These are phyloP conservation scores for Steinernema khuongi DNA, from an alignment of 1,140 invertebrate species.

Conservation along the genomic window DNA sequence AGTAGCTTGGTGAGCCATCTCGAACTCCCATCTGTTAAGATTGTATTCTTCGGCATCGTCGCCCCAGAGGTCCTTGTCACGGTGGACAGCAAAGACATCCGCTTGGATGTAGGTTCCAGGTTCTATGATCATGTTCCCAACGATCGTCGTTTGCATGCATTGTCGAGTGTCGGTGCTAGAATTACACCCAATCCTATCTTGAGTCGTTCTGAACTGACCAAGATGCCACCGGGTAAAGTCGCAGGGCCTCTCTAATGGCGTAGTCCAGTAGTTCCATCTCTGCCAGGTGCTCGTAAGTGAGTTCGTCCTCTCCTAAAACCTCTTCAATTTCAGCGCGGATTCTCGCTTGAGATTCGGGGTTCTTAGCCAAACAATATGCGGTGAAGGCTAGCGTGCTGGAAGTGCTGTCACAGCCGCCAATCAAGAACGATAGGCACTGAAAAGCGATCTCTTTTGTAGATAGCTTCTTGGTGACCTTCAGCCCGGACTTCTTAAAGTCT, in stretches of 20 bases:
- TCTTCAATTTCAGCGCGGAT: not conserved
- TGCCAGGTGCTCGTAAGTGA: conserved; percentile 15
- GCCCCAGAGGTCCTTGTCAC: conserved; percentile 18
- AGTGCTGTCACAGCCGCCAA: conserved; percentile 17
- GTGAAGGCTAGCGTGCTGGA: conserved; percentile 7
- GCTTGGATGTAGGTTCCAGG: conserved; percentile 14
- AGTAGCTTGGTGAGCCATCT: not conserved
- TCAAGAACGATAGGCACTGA: not conserved
- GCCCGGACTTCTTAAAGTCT: not conserved
- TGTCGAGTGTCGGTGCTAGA: conserved; percentile 22
- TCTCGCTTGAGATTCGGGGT: conserved; percentile 7
- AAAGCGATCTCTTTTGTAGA: not conserved
- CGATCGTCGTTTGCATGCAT: conserved; percentile 19
- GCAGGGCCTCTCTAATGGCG: conserved; percentile 24
- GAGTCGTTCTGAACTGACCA: conserved; percentile 18
- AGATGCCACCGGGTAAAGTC: conserved; percentile 26
- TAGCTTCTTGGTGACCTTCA: conserved; percentile 5
- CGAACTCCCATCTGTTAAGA: conserved; percentile 18
- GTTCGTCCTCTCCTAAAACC: not conserved
- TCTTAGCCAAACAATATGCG: not conserved
- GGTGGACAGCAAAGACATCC: conserved; percentile 21
- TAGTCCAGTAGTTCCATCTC: conserved; percentile 18
- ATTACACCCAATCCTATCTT: not conserved
- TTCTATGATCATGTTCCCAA: conserved; percentile 18
- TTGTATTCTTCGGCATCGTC: conserved; percentile 27